Base-by-base conservation (phyloP, 2,888 invertebrate genomes). In the Campopleginae sp. region DNA sequence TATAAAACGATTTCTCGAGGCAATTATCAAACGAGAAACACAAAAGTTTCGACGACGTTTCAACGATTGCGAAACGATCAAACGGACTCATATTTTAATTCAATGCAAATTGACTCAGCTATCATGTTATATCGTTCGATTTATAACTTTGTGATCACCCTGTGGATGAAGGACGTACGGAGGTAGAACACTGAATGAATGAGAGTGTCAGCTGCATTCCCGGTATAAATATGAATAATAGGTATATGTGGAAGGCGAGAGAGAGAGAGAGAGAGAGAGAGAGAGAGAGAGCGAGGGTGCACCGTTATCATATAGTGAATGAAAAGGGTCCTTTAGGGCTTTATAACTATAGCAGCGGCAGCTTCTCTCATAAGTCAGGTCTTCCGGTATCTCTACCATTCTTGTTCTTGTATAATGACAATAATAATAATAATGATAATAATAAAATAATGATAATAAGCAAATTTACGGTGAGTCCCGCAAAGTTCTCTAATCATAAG, bases 171-270 rank as follows among this genome's bases (percentile, higher is more conserved):
- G 42, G 31, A 33, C 42, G 76, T 65, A 66, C 33, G 48, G 74
- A 65, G 46, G 74, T 84, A 70, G 74, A 63, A 70, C 74, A 65
- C 63, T 51, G 81, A 89, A 90, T 90, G 91, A 91, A 91, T 90
- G 90, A 88, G 89, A 88, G 89, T 90, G 91, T 90, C 91, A 90
- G 88, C 88, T 85, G 88, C 91, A 91, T 90, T 86, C 87, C 85
- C 88, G 58, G 88, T 90, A 91, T 91, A 91, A 92, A 91, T 91
- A 90, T 92, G 91, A 91, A 90, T 91, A 91, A 91, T 89, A 89
- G 89, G 88, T 87, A 87, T 84, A 72, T 65, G 78, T 80, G 65
- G 75, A 77, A 75, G 61, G 51, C 63, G 48, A 38, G 65, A 61
- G 51, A 42, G 66, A 51, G 10, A 51, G n/a, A n/a, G n/a, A n/a